Conservation (phyloP, 2,113 vertebrate genomes). For the Lepus timidus region DNA sequence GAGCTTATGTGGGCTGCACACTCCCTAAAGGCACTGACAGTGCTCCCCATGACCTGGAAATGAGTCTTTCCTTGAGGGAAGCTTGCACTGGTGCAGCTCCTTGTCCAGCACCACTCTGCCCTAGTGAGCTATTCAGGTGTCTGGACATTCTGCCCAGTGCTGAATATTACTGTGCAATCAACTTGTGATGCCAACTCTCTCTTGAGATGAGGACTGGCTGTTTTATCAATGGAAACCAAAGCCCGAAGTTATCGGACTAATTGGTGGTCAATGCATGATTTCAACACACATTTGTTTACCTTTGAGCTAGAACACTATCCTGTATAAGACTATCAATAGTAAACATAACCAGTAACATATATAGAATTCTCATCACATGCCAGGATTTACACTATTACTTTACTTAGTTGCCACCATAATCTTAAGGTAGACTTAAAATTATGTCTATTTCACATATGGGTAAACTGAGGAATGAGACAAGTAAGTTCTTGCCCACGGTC, state of each 20-base stretch:
- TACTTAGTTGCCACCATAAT: not conserved
- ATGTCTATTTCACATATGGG: not conserved
- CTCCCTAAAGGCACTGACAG: not conserved
- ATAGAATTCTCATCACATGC: not conserved
- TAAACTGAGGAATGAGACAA: not conserved
- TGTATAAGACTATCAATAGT: not conserved
- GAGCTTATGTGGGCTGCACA: not conserved
- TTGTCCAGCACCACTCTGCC: not conserved
- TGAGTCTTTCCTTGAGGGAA: not conserved
- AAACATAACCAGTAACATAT: not conserved
- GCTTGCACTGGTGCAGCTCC: not conserved
- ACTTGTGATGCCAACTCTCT: not conserved
- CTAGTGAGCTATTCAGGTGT: not conserved
- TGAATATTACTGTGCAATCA: not conserved
- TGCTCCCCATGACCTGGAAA: not conserved
- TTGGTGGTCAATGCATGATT: not conserved
- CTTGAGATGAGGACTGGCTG: not conserved
- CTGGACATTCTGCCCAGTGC: not conserved
- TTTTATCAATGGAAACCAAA: constrained; percentile 40
- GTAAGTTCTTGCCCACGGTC: not conserved
- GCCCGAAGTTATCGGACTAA: not conserved
- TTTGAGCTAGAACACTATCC: not conserved
- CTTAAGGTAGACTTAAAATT: not conserved
- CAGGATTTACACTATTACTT: not conserved
- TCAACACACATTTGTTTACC: not conserved